phyloP scores from a whole-genome alignment of 2,888 invertebrate species.

The Polymixis flavicincta region DNA sequence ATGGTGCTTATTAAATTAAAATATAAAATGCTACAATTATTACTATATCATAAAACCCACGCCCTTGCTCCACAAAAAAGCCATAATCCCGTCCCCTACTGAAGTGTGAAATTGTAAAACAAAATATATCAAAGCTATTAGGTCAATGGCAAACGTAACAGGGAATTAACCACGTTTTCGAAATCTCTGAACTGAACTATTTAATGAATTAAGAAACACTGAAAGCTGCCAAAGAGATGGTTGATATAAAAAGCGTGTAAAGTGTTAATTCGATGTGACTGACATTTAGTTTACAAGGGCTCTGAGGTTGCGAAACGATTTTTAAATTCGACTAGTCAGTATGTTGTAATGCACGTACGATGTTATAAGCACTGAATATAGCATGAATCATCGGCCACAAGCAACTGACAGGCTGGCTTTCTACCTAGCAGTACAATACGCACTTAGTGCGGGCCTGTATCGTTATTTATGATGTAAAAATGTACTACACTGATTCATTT shows the following conservation, averaged over 20 bases:
- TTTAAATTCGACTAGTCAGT: conserved; percentile 72
- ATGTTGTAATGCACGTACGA: conserved; percentile 78
- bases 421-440: conserved; percentile 52
- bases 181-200: conserved; percentile 73
- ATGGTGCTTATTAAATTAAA: conserved; percentile 17
- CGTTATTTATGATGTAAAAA: conserved; percentile 52
- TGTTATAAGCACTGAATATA: conserved; percentile 68
- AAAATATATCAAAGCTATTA: conserved; percentile 73
- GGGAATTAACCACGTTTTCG: conserved; percentile 75
- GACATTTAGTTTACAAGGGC: conserved; percentile 82
- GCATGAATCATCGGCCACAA: conserved; percentile 70
- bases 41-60: conserved; percentile 35
- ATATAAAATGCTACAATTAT: conserved; percentile 6
- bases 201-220: conserved; percentile 76
- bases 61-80: conserved; percentile 68
- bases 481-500: conserved; percentile 51
- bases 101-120: conserved; percentile 63
- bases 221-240: conserved; percentile 77
- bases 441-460: conserved; percentile 37
- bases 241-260: conserved; percentile 76
- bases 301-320: conserved; percentile 77
- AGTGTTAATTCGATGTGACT: conserved; percentile 71
- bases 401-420: conserved; percentile 58
- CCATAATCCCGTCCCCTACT: conserved; percentile 60
- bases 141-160: conserved; percentile 82